Percentiles rank a stretch among this genome's conserved stretches.
Evolutionary conservation across 2,888 invertebrate genomes (phyloP).

Genomic region (Aromia moschata): DNA sequence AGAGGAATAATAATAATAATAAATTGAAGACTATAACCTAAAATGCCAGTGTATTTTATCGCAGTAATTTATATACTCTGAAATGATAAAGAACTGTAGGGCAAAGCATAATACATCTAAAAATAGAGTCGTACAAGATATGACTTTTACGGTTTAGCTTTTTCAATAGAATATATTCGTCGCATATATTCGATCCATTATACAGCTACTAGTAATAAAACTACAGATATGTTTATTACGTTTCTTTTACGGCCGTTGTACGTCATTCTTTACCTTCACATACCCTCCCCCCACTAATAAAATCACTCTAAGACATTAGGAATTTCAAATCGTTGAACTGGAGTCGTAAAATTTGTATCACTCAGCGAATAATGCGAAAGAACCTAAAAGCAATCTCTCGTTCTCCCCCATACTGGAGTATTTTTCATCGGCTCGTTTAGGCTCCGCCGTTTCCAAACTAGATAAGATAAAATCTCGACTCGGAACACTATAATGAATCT

Average conservation of each 20-base stretch:
- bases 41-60: background rate
- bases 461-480: slow-evolving; percentile 18
- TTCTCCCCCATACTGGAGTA: slow-evolving; percentile 2
- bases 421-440: slow-evolving; percentile 16
- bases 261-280: background rate
- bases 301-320: background rate
- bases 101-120: background rate
- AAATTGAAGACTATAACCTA: background rate
- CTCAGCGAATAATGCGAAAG: background rate
- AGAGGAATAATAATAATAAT: background rate
- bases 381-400: slow-evolving; percentile 7
- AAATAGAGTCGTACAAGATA: background rate
- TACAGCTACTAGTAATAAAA: background rate
- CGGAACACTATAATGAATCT: slow-evolving; percentile 13
- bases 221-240: background rate
- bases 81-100: background rate
- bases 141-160: background rate
- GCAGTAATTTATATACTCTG: background rate
- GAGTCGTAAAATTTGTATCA: slow-evolving; percentile 12
- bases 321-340: background rate
- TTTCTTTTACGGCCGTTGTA: background rate
- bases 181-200: background rate
- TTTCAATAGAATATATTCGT: background rate
- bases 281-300: background rate
- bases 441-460: slow-evolving; percentile 11